Conservation (phyloP, 2,888 invertebrate species). For the Drosophila percnosoma region DNA sequence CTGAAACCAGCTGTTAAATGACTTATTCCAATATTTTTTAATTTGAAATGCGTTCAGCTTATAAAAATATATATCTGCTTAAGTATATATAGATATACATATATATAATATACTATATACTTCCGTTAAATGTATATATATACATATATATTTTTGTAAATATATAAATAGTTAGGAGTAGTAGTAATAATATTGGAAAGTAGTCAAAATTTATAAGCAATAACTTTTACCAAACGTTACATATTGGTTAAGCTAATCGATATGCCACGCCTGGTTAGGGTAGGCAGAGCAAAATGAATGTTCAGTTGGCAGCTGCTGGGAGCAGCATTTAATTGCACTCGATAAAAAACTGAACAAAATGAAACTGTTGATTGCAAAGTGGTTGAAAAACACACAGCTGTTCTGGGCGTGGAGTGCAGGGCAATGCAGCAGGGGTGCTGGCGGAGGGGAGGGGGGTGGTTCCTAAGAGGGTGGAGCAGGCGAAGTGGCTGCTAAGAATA, state of each 20-base stretch:
- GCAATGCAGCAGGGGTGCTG: background rate
- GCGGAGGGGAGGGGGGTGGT: background rate
- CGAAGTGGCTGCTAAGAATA: background rate
- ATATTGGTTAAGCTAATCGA: background rate
- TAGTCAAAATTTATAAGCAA: background rate
- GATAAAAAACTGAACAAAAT: conserved; percentile 50
- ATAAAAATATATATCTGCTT: background rate
- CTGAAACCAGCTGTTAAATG: background rate
- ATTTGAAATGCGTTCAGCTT: background rate
- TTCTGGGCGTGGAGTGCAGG: background rate
- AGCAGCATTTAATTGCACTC: conserved; percentile 51
- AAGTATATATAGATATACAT: too few relatives aligned
- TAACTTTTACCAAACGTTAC: rapidly evolving
- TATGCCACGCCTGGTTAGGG: background rate
- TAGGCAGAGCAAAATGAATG: background rate
- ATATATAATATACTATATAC: too few relatives aligned
- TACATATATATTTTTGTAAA: background rate
- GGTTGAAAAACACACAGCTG: conserved; percentile 9
- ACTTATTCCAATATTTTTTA: background rate
- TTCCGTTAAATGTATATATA: too few relatives aligned
- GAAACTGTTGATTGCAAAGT: conserved; percentile 53
- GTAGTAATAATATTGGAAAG: rapidly evolving
- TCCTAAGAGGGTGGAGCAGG: background rate
- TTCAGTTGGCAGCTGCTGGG: conserved; percentile 23
- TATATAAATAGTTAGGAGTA: background rate